Base-by-base conservation (phyloP, 2,888 invertebrate species). In the Drosophila pullipes region DNA sequence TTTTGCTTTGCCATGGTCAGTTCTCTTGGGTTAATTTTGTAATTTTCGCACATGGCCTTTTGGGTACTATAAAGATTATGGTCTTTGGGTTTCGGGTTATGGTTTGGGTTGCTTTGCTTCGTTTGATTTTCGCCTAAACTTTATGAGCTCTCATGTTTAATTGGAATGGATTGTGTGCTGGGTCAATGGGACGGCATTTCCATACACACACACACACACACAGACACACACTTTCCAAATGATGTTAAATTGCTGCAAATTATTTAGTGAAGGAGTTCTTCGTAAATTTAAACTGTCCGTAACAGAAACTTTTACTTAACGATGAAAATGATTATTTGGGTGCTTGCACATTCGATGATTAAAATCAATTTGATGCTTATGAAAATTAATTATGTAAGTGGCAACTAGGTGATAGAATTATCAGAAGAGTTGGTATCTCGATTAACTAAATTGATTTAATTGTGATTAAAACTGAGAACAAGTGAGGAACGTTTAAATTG, bases 21-120 rank as follows among this genome's bases (percentile, higher is more conserved):
- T 67, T 65, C 68, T 68, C 64, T 57, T 69, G 82, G 82, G 78
- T 88, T 78, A 81, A 78, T 82, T 82, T 81, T 67, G 73, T 69
- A 74, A 76, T 78, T 83, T 83, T 83, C 87, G 85, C 85, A 85
- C 85, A 85, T 84, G 85, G 80, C 74, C 79, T 70, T 77, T 78
- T 69, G 58, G 68, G 76, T 72, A 78, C 74, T 78, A 89, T 89
- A 89, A 89, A 82, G 89, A 85, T 81, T 80, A 74, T 84, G 80
- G 76, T 81, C 78, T 44, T 58, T 55, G 70, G 71, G 55, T 50
- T 52, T 33, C n/a, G 35, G 71, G 30, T 22, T 65, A 60, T 39
- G 49, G 69, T 39, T 68, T 47, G 47, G 47, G 47, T 9, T 25
- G 22, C 22, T 22, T 47, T 47, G 47, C 47, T 16, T 25, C 22